Conservation (phyloP, 1,140 invertebrate genomes). For the Habropoda laboriosa region DNA sequence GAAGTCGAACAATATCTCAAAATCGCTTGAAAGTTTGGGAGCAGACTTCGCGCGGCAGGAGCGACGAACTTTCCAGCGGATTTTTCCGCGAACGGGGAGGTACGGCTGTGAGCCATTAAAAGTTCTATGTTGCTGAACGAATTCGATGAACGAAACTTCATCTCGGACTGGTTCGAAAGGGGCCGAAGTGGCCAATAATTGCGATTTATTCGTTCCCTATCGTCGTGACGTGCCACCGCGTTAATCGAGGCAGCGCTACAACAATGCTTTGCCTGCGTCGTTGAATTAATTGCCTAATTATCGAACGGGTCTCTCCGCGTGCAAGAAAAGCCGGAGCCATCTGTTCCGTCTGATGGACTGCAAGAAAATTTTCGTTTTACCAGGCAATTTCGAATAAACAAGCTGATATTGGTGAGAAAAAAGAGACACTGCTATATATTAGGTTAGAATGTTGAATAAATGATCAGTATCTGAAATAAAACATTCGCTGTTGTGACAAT, state of each 20-base stretch:
- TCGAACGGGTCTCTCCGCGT: not conserved
- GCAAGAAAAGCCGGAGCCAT: not conserved
- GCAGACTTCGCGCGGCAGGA: conserved; percentile 39
- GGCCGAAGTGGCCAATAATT: conserved; percentile 61
- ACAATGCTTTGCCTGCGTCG: conserved; percentile 6
- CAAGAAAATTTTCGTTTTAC: not conserved
- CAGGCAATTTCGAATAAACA: not conserved
- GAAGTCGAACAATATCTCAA: conserved; percentile 52
- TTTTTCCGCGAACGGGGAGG: conserved; percentile 43
- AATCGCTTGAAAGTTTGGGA: conserved; percentile 51
- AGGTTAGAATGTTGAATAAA: too few relatives aligned
- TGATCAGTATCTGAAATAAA: too few relatives aligned
- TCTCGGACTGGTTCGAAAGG: conserved; percentile 21
- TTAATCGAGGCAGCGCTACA: conserved; percentile 29
- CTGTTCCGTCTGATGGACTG: not conserved
- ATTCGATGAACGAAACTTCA: conserved; percentile 60
- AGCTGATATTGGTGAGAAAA: too few relatives aligned
- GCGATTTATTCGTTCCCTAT: conserved; percentile 44
- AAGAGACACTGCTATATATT: too few relatives aligned
- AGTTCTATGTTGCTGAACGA: conserved; percentile 59
- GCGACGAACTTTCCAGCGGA: conserved; percentile 33
- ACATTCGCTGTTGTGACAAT: too few relatives aligned
- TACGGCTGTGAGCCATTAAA: conserved; percentile 56
- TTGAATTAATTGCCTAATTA: conserved; percentile 50
- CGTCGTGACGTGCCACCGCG: conserved; percentile 1